Evolutionary conservation across 2,888 invertebrate genomes (phyloP).

Genomic region (Blastobasis lacticolella): DNA sequence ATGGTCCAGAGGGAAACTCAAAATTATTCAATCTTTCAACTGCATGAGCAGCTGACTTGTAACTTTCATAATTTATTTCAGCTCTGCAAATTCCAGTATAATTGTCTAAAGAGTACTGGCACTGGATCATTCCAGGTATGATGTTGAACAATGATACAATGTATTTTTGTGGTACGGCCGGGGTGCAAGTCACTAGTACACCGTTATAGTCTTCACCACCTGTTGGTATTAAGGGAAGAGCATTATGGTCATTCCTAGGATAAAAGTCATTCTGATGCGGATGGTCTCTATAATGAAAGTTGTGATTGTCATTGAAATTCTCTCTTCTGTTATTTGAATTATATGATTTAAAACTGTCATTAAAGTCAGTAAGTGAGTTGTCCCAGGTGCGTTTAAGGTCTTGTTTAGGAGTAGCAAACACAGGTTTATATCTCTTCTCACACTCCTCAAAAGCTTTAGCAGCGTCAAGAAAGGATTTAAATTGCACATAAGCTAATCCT

Average conservation of each 20-base stretch:
- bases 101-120: conserved; percentile 58
- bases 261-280: conserved; percentile 1
- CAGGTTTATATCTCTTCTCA: conserved; percentile 87
- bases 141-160: conserved; percentile 90
- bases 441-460: conserved; percentile 93
- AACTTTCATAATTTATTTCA: conserved; percentile 46
- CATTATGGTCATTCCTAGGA: conserved; percentile 19
- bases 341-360: conserved; percentile 11
- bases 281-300: not conserved
- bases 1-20: conserved; percentile 93
- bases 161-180: conserved; percentile 82
- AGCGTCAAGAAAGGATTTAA: conserved; percentile 84
- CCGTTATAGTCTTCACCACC: conserved; percentile 72
- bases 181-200: conserved; percentile 82
- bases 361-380: conserved; percentile 26
- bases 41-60: conserved; percentile 74
- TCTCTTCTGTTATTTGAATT: conserved; percentile 11
- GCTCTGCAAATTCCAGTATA: conserved; percentile 63
- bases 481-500: conserved; percentile 94
- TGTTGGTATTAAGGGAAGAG: conserved; percentile 26
- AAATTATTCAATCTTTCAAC: conserved; percentile 91
- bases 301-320: conserved; percentile 1
- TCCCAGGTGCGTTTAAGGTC: conserved; percentile 51
- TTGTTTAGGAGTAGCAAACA: conserved; percentile 91
- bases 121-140: conserved; percentile 76